These are phyloP conservation scores for Aptenodytes patagonicus DNA, from an alignment of 2,113 vertebrate species.

Conservation along the genomic window DNA sequence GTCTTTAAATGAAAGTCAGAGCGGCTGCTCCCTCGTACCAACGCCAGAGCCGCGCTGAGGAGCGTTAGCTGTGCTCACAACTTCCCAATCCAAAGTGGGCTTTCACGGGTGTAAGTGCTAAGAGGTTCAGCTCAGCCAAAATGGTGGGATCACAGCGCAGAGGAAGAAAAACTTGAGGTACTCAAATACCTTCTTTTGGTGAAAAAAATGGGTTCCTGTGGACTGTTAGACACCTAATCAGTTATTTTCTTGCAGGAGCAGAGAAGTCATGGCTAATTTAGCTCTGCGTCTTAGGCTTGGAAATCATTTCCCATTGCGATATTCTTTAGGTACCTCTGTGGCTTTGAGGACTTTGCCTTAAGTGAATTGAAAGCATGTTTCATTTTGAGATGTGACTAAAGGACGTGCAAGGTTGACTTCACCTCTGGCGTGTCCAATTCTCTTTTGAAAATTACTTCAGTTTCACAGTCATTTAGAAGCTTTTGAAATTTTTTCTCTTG, in stretches of 20 bases:
- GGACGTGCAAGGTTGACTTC: background rate
- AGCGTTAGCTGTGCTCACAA: accelerated
- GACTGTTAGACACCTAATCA: background rate
- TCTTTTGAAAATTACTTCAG: conserved; percentile 6
- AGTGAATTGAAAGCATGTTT: background rate
- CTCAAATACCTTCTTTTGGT: background rate
- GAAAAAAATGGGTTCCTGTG: background rate
- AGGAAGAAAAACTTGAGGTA: conserved; percentile 43
- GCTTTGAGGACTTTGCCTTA: background rate
- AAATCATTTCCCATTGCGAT: background rate
- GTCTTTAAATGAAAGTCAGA: background rate
- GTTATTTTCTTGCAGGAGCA: background rate
- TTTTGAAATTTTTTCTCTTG: background rate
- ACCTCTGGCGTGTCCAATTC: background rate
- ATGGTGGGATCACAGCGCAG: background rate
- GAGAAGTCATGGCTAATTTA: background rate
- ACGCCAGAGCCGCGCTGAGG: background rate
- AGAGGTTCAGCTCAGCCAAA: background rate
- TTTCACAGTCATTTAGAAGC: background rate
- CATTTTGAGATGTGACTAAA: background rate
- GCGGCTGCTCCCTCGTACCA: background rate
- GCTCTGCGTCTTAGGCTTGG: background rate
- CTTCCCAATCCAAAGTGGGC: background rate
- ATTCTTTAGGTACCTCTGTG: background rate
- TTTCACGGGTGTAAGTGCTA: background rate